Base-by-base conservation (phyloP, 2,888 invertebrate genomes). In the Cyaniris semiargus region DNA sequence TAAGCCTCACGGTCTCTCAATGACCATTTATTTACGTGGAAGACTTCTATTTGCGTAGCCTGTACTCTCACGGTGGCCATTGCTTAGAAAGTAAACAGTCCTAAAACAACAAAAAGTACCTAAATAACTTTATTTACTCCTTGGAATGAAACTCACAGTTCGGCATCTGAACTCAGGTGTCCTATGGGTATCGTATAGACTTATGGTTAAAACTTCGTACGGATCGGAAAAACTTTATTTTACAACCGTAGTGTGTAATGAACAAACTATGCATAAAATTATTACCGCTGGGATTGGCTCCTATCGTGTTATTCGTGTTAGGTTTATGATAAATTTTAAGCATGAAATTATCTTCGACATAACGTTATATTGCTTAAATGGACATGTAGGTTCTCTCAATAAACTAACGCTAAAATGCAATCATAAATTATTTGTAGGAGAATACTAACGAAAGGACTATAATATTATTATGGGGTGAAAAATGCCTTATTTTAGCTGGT, bases 21-120 rank as follows among this genome's bases (percentile, higher is more conserved):
- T 60, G 60, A 60, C 13, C 23, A 60, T 13, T 60, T 23, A 60
- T 60, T 60, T 13, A 5, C 60, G 23, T 13, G 13, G 4, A 60
- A 60, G 66, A 66, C 23, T 27, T 27, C 3, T 66, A 66, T 66
- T 66, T 66, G 27, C 21, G 13, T 53, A 53, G 53, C n/a, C n/a
- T n/a, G 53, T 44, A 21, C 72, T 72, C 72, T 72, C 44, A 23
- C 44, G 44, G 38, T 44, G 72, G 1, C 72, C 44, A 72, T 72
- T 44, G 38, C 44, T 72, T 48, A 72, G 44, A 72, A 72, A 72
- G 72, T 72, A 72, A 44, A 72, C 72, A 72, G 72, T 72, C 44
- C 72, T 44, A 21, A 72, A 72, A 72, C 72, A 72, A 72, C 72
- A 72, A 72, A 44, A 21, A 72, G 72, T 44, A 23, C 27, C 66